These are phyloP conservation scores for Sminthurides aquaticus DNA, from an alignment of 2,888 invertebrate species.

Conservation along the genomic window DNA sequence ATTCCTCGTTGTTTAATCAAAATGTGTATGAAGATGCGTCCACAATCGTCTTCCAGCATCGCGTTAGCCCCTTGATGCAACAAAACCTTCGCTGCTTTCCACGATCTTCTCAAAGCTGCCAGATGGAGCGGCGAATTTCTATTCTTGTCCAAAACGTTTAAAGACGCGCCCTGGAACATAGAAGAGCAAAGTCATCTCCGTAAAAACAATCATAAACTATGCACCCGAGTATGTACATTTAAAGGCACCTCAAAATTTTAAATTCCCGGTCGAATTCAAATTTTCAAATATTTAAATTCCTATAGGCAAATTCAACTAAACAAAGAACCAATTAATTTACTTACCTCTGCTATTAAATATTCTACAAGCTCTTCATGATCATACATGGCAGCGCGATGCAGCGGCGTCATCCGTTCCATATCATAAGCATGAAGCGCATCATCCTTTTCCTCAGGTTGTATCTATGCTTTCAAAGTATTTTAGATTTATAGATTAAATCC, in stretches of 20 bases:
- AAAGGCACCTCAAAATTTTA: no score
- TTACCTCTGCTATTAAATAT: slow-evolving; percentile 54
- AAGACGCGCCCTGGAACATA: slow-evolving; percentile 63
- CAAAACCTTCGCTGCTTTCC: slow-evolving; percentile 68
- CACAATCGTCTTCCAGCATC: slow-evolving; percentile 66
- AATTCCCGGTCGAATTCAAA: no score
- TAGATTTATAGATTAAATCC: background rate
- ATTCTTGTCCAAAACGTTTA: slow-evolving; percentile 71
- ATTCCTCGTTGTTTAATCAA: slow-evolving; percentile 78
- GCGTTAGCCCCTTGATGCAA: slow-evolving; percentile 69
- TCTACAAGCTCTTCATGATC: slow-evolving; percentile 71
- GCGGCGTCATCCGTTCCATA: slow-evolving; percentile 78
- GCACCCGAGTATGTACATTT: no score
- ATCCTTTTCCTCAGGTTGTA: slow-evolving; percentile 68
- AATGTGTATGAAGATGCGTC: slow-evolving; percentile 73
- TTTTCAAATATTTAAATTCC: no score
- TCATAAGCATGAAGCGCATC: slow-evolving; percentile 67
- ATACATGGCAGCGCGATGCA: slow-evolving; percentile 87
- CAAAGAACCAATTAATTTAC: no score
- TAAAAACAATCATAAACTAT: no score
- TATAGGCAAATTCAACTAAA: no score
- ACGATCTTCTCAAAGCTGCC: slow-evolving; percentile 72
- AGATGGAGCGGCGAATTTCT: slow-evolving; percentile 69
- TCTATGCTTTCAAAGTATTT: slow-evolving; percentile 44
- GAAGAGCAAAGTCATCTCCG: no score